Evolutionary conservation across 2,113 vertebrate species (phyloP).

Genomic region (Andinoacara biseriatus): DNA sequence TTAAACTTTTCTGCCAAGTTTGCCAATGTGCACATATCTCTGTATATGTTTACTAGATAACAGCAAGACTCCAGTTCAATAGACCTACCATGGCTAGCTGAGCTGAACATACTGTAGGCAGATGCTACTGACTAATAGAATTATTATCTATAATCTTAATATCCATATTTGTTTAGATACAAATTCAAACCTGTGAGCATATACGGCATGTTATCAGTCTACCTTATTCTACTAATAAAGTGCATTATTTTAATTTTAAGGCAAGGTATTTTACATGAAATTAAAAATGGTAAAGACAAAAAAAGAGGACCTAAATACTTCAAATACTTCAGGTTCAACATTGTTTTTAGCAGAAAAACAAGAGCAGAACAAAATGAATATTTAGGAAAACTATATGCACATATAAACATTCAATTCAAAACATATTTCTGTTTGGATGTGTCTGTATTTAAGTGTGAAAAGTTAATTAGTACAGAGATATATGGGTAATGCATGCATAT

Average conservation of each 20-base stretch:
- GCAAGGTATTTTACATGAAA: background rate
- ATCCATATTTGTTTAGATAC: background rate
- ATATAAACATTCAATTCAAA: background rate
- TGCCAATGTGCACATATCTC: background rate
- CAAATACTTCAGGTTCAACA: background rate
- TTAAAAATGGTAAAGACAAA: background rate
- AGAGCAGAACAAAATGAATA: background rate
- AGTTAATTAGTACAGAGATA: background rate
- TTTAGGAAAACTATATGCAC: background rate
- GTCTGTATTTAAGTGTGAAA: background rate
- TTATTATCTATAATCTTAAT: no score
- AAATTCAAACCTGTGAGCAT: background rate
- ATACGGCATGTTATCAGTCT: background rate
- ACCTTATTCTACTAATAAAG: background rate
- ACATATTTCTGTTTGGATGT: background rate
- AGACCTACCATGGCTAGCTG: constrained; percentile 18
- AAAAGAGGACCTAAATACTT: background rate
- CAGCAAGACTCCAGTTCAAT: background rate
- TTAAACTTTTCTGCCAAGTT: constrained; percentile 20
- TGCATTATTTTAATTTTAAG: background rate
- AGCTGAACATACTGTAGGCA: constrained; percentile 17
- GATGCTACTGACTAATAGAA: constrained; percentile 21
- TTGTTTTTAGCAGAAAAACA: background rate
- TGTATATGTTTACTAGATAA: constrained; percentile 2
- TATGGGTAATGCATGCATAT: constrained; percentile 24